Evolutionary conservation across 2,797 vertebrate genomes (phyloP).

Genomic region (Tragopan temminckii): DNA sequence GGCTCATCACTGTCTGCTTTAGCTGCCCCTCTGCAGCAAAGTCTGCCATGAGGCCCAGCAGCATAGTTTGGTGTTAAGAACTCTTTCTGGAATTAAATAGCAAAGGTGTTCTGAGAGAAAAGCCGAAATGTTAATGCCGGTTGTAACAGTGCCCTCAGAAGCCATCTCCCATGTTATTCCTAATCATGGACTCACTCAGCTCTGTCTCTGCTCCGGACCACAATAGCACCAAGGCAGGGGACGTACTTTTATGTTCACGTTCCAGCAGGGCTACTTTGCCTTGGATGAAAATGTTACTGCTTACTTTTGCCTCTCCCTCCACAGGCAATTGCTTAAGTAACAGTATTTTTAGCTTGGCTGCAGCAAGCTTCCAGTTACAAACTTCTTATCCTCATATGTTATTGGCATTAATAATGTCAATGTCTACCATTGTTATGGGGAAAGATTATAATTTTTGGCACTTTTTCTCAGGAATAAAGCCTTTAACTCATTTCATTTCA

Average conservation of each 20-base stretch:
- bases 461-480: not conserved
- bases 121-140: not conserved
- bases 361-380: not conserved
- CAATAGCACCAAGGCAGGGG: not conserved
- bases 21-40: not conserved
- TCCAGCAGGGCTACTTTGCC: not conserved
- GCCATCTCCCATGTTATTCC: not conserved
- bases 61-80: not conserved
- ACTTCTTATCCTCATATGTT: not conserved
- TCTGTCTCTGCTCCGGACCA: not conserved
- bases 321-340: not conserved
- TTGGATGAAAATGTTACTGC: not conserved
- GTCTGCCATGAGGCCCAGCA: not conserved
- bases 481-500: not conserved
- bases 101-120: not conserved
- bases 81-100: not conserved
- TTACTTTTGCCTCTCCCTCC: not conserved
- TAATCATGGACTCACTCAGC: not conserved
- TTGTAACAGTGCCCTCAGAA: not conserved
- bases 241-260: not conserved
- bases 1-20: not conserved
- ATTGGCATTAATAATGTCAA: constrained; percentile 3
- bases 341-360: constrained; percentile 6
- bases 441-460: not conserved
- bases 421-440: not conserved